Percentiles rank a stretch among this genome's conserved stretches.
These are phyloP conservation scores for Rotaria magnacalcarata DNA, from an alignment of 2,888 invertebrate genomes.

Conservation along the genomic window DNA sequence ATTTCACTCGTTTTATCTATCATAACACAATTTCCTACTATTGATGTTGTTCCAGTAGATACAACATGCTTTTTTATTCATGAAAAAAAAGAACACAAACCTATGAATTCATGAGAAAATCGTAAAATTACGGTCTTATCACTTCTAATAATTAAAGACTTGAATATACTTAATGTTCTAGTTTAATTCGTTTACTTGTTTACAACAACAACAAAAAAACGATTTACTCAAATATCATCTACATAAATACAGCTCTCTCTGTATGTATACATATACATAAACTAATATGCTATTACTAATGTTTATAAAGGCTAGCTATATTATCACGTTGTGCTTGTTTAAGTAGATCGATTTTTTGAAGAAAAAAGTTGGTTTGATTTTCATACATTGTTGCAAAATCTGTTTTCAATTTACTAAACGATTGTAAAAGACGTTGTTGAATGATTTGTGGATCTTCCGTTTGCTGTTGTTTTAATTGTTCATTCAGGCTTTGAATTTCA, in stretches of 20 bases:
- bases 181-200: too few species aligned
- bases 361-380: not conserved
- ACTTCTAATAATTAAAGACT: too few species aligned
- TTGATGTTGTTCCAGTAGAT: too few species aligned
- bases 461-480: not conserved
- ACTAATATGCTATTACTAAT: not conserved
- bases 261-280: not conserved
- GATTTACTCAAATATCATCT: too few species aligned
- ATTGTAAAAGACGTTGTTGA: not conserved
- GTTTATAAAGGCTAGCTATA: conserved; percentile 5
- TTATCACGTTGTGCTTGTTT: conserved; percentile 6
- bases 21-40: too few species aligned
- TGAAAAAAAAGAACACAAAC: too few species aligned
- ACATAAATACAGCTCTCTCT: not conserved
- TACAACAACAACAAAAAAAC: too few species aligned
- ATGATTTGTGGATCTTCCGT: not conserved
- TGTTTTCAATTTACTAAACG: not conserved
- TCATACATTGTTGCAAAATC: not conserved
- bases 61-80: too few species aligned
- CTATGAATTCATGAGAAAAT: too few species aligned
- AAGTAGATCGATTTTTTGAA: conserved; percentile 6
- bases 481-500: not conserved
- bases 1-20: too few species aligned
- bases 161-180: too few species aligned
- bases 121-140: too few species aligned